Evolutionary conservation across 2,888 invertebrate species (phyloP).

Genomic region (Hypercompe scribonia): DNA sequence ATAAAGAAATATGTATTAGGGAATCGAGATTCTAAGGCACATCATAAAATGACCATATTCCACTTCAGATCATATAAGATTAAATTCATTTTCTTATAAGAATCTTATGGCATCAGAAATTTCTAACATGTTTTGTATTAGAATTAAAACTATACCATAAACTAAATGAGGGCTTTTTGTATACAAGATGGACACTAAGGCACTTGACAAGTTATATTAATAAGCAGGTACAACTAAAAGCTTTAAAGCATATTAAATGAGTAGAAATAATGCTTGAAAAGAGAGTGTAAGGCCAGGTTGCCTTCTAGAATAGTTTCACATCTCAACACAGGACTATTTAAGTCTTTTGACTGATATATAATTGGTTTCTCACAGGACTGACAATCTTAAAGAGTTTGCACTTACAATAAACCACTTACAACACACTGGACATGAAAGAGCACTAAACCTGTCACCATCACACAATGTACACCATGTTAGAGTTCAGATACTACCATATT

Average conservation of each 20-base stretch:
- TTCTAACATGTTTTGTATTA: background rate
- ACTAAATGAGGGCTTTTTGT: background rate
- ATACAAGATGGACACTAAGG: background rate
- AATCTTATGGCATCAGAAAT: background rate
- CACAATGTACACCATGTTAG: background rate
- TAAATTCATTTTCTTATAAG: background rate
- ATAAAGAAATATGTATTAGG: background rate
- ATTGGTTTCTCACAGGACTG: background rate
- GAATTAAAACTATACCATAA: background rate
- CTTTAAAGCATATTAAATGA: background rate
- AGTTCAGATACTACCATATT: conserved; percentile 12
- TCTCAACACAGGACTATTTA: background rate
- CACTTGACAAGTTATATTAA: background rate
- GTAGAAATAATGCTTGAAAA: background rate
- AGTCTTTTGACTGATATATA: background rate
- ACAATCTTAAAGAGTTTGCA: background rate
- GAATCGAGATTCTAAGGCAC: background rate
- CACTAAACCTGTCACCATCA: conserved; percentile 9
- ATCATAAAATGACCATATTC: background rate
- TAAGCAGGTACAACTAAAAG: background rate
- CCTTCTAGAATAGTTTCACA: background rate
- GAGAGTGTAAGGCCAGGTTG: background rate
- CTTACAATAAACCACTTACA: conserved; percentile 29
- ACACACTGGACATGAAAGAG: conserved; percentile 2
- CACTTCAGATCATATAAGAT: background rate